phyloP scores from a whole-genome alignment of 2,888 invertebrate species.

The Hartigia nigra region DNA sequence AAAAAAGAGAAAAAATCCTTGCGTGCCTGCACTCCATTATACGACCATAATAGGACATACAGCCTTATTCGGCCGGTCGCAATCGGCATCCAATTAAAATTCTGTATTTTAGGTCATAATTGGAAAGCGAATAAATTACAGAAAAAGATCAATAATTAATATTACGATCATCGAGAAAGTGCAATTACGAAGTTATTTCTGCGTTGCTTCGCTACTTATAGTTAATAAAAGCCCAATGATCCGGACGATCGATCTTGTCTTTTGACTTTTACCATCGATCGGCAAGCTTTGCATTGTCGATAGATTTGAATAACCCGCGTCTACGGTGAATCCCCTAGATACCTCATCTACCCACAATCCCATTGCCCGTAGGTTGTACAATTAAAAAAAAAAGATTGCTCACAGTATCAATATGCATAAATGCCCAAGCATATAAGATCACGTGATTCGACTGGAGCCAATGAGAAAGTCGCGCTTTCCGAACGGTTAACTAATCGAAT shows the following conservation, averaged over 20 bases:
- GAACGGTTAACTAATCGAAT: not conserved
- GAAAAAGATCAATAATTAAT: constrained; percentile 4
- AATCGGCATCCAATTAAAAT: not conserved
- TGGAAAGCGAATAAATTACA: constrained; percentile 35
- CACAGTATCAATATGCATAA: not conserved
- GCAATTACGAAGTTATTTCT: not conserved
- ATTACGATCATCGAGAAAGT: not conserved
- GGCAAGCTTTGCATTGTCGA: not conserved
- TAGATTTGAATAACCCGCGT: not conserved
- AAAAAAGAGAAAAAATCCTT: not conserved
- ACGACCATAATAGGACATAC: not conserved
- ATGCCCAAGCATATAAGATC: not conserved
- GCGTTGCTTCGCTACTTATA: not conserved
- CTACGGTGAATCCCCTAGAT: not conserved
- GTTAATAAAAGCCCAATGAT: not conserved
- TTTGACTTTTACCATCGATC: not conserved
- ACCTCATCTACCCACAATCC: not conserved
- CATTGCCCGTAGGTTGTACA: not conserved
- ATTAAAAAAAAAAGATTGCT: not conserved
- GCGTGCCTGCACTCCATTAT: not conserved
- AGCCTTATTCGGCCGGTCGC: not conserved
- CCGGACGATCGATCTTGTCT: not conserved
- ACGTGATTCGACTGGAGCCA: not conserved
- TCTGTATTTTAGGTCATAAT: constrained; percentile 34
- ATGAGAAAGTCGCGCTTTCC: not conserved